Conservation (phyloP, 1,140 invertebrate species). For the Magallana gigas region DNA sequence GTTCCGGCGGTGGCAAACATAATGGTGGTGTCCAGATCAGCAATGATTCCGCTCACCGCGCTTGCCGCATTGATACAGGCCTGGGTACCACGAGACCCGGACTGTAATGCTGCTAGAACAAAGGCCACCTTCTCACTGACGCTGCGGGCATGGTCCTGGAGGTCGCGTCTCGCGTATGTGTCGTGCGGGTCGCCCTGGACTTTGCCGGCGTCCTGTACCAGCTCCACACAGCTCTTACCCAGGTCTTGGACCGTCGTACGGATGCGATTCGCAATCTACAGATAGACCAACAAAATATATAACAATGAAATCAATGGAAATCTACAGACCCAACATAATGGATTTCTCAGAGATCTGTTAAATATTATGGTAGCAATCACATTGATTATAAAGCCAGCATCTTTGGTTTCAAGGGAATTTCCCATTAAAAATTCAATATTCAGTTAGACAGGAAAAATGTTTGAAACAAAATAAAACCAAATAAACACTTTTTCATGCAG, state of each 20-base stretch:
- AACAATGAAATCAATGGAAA: neutral
- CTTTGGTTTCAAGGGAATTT: too few relatives aligned
- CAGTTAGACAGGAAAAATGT: too few relatives aligned
- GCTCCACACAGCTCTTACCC: constrained; percentile 88
- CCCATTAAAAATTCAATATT: too few relatives aligned
- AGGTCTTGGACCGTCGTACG: constrained; percentile 90
- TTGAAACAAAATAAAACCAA: too few relatives aligned
- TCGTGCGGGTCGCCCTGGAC: constrained; percentile 87
- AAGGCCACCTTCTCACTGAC: constrained; percentile 82
- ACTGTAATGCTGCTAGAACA: constrained; percentile 92
- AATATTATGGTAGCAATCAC: too few relatives aligned
- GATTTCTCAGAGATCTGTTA: too few relatives aligned
- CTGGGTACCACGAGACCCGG: constrained; percentile 95
- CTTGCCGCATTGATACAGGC: constrained; percentile 99
- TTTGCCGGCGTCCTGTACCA: constrained; percentile 89
- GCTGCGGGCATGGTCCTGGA: constrained; percentile 84
- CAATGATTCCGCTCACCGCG: constrained; percentile 98
- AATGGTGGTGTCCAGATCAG: constrained; percentile 98
- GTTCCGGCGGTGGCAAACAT: constrained; percentile 99
- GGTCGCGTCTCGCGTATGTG: constrained; percentile 87
- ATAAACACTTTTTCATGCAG: too few relatives aligned
- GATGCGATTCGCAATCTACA: constrained; percentile 86
- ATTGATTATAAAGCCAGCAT: too few relatives aligned
- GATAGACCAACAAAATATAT: neutral
- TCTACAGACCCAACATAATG: too few relatives aligned